Base-by-base conservation (phyloP, 2,888 invertebrate species). In the Stenodera caucasica region DNA sequence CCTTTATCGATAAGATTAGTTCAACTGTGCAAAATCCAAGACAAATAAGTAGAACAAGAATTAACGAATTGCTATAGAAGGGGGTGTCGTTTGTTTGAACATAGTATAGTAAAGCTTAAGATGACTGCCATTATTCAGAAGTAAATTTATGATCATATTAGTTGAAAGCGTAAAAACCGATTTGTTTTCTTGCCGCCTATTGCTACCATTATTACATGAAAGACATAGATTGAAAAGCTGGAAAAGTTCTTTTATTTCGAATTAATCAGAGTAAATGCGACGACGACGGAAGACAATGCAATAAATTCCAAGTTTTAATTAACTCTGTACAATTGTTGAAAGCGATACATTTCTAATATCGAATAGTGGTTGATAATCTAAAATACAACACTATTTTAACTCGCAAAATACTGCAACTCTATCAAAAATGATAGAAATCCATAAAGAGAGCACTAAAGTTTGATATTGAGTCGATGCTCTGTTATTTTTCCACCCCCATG, bases 71-170 rank as follows among this genome's bases (percentile, higher is more conserved):
- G 64, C 60, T 52, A 53, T 49, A 53, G 58, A 62, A 57, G 60
- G 57, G 62, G 59, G 54, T 65, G 65, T 65, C 65, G 61, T 62
- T 65, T 62, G 60, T 65, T 62, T 60, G 57, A 62, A 57, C 65
- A 59, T 54, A 54, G 64, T 59, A 50, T 58, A 59, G 65, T 54
- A 60, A 59, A 52, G 55, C 55, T 62, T 58, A 60, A 59, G 61
- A 65, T 62, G 59, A 61, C 59, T 60, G 62, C 60, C 26, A 62
- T 65, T 65, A 62, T 50, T 65, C 60, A 61, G 12, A 14, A 32
- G 15, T 50, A 40, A 65, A 65, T 65, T 65, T 65, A 65, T 62
- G 62, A 58, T 58, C 64, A 58, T 64, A 64, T 60, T 64, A 60
- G 60, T 57, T 55, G 55, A 26, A 55, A 58, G 60, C 60, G 60